A percentile compares a stretch with the other conserved stretches of the same genome.
phyloP scores from a whole-genome alignment of 2,113 vertebrate species.

The Solea senegalensis region DNA sequence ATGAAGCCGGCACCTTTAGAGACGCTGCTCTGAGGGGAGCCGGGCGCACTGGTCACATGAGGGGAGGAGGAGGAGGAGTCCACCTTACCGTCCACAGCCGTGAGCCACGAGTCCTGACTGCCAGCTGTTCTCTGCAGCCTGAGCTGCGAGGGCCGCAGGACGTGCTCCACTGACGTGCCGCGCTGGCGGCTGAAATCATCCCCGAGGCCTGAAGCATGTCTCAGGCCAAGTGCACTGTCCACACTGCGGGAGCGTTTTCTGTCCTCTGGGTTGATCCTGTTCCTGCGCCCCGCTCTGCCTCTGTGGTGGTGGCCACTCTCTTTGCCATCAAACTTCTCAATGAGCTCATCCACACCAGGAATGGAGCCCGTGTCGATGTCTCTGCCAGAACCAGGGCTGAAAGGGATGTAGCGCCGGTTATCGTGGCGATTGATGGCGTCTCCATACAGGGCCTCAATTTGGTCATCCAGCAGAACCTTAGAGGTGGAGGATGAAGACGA shows the following conservation, averaged over 20 bases:
- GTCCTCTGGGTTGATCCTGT: conserved; percentile 89
- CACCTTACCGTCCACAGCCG: conserved; percentile 54
- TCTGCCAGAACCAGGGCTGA: conserved; percentile 91
- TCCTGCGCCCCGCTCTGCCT: conserved; percentile 88
- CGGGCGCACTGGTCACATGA: conserved; percentile 64
- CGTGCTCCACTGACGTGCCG: conserved; percentile 87
- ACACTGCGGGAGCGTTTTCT: conserved; percentile 91
- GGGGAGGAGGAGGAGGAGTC: conserved; percentile 34
- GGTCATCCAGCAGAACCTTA: conserved; percentile 84
- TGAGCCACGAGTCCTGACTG: conserved; percentile 65
- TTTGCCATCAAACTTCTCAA: conserved; percentile 92
- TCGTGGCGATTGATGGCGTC: conserved; percentile 94
- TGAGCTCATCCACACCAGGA: conserved; percentile 90
- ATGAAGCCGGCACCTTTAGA: conserved; percentile 55
- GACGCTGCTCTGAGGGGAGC: conserved; percentile 73
- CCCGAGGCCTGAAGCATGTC: conserved; percentile 73
- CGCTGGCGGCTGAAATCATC: conserved; percentile 78
- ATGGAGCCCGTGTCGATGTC: conserved; percentile 94
- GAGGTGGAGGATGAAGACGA: conserved; percentile 86
- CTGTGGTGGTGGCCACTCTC: conserved; percentile 83
- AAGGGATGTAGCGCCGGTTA: conserved; percentile 95
- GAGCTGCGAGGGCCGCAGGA: conserved; percentile 87
- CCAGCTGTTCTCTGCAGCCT: conserved; percentile 76
- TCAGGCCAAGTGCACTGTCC: conserved; percentile 86
- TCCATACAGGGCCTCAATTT: conserved; percentile 87